phyloP scores from a whole-genome alignment of 2,113 vertebrate genomes.

The Gorilla gorilla region DNA sequence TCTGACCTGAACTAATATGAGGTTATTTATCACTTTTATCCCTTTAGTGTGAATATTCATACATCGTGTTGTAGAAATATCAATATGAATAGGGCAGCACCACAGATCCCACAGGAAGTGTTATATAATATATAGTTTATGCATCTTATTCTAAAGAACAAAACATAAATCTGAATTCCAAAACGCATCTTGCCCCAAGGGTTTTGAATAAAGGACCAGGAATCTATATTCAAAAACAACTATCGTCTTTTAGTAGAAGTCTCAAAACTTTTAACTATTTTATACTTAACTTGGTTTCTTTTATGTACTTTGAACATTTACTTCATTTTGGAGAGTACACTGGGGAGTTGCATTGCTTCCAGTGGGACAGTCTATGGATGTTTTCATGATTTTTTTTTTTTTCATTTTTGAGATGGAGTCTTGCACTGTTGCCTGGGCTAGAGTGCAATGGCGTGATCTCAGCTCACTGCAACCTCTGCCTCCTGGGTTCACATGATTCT shows the following conservation, averaged over 20 bases:
- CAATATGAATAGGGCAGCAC: neutral
- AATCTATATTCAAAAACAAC: constrained; percentile 5
- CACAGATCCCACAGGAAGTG: neutral
- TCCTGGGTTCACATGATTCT: no score
- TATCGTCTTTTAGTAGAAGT: neutral
- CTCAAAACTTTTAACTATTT: constrained; percentile 6
- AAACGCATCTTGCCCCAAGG: neutral
- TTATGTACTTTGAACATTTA: neutral
- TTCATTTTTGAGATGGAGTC: no score
- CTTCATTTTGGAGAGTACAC: neutral
- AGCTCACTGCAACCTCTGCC: no score
- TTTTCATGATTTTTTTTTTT: neutral
- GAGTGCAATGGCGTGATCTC: no score
- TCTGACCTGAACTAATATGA: neutral
- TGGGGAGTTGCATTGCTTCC: neutral
- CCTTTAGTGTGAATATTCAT: neutral
- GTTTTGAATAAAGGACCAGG: neutral
- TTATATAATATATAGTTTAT: neutral
- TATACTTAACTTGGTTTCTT: neutral
- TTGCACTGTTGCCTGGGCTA: no score
- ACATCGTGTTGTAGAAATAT: constrained; percentile 4
- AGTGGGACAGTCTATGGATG: neutral
- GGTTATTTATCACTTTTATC: neutral
- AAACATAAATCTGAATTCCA: constrained; percentile 11
- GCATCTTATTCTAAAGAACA: neutral